phyloP scores from a whole-genome alignment of 2,797 vertebrate species.

The Lagorchestes hirsutus region DNA sequence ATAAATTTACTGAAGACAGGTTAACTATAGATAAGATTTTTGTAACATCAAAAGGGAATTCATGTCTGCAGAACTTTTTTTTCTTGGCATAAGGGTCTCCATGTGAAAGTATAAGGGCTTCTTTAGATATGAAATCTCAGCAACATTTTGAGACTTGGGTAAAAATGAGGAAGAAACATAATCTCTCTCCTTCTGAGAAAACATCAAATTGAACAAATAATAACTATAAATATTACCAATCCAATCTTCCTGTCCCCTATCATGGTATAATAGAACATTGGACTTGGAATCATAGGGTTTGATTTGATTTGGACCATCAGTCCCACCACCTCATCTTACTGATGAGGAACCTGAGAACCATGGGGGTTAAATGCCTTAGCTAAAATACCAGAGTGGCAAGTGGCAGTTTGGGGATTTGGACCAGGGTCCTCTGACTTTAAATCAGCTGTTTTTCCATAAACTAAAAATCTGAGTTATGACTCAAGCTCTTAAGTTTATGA shows the following conservation, averaged over 20 bases:
- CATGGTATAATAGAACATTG: not conserved
- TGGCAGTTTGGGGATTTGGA: not conserved
- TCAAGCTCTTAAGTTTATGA: not conserved
- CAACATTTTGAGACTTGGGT: not conserved
- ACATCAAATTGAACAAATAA: not conserved
- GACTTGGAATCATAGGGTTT: not conserved
- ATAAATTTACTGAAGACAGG: constrained; percentile 57
- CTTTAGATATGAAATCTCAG: not conserved
- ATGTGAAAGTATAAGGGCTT: not conserved
- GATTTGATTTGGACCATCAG: not conserved
- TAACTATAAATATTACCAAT: not conserved
- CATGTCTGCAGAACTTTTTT: not conserved
- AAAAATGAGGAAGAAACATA: not conserved
- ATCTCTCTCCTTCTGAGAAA: not conserved
- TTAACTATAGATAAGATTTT: not conserved
- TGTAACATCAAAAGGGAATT: not conserved
- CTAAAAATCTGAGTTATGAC: not conserved
- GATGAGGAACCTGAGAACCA: not conserved
- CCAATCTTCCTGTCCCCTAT: not conserved
- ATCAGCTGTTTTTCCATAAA: not conserved
- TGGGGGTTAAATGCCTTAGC: not conserved
- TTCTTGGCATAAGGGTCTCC: not conserved
- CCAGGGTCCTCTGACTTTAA: not conserved
- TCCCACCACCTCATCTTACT: not conserved
- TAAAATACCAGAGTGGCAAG: not conserved